Percentiles rank a stretch among this genome's conserved stretches.
These are phyloP conservation scores for Microctenopoma steveboyesi DNA, from an alignment of 2,797 vertebrate species.

Conservation along the genomic window DNA sequence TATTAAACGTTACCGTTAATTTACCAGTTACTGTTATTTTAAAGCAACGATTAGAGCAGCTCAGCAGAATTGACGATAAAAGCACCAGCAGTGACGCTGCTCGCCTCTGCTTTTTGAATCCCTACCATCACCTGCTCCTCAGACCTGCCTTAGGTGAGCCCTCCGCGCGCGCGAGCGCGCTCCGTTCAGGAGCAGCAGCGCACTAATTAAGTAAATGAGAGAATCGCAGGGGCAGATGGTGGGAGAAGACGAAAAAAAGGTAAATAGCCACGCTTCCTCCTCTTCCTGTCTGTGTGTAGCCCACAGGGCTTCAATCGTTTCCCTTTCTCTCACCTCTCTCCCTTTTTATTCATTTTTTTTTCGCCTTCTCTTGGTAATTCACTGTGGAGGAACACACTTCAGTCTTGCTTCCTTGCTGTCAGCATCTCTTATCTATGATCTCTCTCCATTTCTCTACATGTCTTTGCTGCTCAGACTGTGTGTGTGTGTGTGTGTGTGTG, in stretches of 20 bases:
- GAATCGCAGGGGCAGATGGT: slow-evolving; percentile 71
- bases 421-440: slow-evolving; percentile 13
- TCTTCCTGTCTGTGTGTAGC: slow-evolving; percentile 35
- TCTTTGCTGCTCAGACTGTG: background rate
- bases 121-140: slow-evolving; percentile 46
- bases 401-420: slow-evolving; percentile 12
- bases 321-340: slow-evolving; percentile 46
- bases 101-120: slow-evolving; percentile 19
- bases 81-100: slow-evolving; percentile 1
- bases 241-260: slow-evolving; percentile 40
- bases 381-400: slow-evolving; percentile 17
- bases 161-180: background rate
- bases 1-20: too few relatives aligned
- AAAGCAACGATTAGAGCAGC: slow-evolving; percentile 37
- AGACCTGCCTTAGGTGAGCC: slow-evolving; percentile 47
- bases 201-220: slow-evolving; percentile 76
- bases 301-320: slow-evolving; percentile 62
- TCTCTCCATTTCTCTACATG: slow-evolving; percentile 8
- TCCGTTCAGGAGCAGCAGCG: slow-evolving; percentile 42
- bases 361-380: slow-evolving; percentile 36
- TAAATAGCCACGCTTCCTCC: slow-evolving; percentile 55
- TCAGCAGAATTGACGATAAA: slow-evolving; percentile 46
- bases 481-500: background rate
- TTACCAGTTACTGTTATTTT: background rate
- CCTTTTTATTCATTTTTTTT: background rate